A percentile compares a stretch with the other conserved stretches of the same genome.
Evolutionary conservation across 2,888 invertebrate species (phyloP).

Genomic region (Aethes cnicana): DNA sequence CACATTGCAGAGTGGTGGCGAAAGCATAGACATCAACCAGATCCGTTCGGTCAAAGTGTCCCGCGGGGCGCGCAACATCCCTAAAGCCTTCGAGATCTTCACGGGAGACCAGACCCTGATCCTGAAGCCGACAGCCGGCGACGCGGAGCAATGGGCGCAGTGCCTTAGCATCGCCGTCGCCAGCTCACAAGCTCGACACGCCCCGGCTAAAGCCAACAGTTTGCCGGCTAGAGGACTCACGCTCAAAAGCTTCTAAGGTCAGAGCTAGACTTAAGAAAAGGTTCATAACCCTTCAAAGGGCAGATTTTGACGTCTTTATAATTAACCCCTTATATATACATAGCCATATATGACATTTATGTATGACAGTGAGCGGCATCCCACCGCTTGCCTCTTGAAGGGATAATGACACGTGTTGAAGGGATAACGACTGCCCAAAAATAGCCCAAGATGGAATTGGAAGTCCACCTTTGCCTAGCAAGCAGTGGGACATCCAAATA

Average conservation of each 20-base stretch:
- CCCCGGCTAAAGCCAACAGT: constrained; percentile 77
- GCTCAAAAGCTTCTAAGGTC: constrained; percentile 67
- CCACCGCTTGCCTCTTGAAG: no score
- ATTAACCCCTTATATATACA: no score
- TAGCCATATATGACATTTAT: no score
- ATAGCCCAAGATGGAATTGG: no score
- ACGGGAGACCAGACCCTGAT: constrained; percentile 95
- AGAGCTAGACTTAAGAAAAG: neutral
- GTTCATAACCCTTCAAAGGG: neutral
- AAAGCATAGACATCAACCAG: constrained; percentile 94
- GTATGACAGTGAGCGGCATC: no score
- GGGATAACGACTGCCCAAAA: no score
- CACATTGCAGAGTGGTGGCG: constrained; percentile 88
- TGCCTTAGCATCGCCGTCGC: constrained; percentile 96
- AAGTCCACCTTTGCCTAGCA: no score
- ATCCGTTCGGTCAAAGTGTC: constrained; percentile 97
- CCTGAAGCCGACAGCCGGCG: constrained; percentile 96
- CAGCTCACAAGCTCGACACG: constrained; percentile 87
- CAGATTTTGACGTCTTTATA: no score
- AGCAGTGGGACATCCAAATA: no score
- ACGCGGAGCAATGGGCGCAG: constrained; percentile 98
- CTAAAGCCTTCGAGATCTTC: constrained; percentile 98
- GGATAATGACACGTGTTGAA: no score
- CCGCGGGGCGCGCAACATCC: constrained; percentile 94
- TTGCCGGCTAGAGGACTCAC: constrained; percentile 75